phyloP scores from a whole-genome alignment of 2,888 invertebrate genomes.

The Exephanes ischioxanthus region DNA sequence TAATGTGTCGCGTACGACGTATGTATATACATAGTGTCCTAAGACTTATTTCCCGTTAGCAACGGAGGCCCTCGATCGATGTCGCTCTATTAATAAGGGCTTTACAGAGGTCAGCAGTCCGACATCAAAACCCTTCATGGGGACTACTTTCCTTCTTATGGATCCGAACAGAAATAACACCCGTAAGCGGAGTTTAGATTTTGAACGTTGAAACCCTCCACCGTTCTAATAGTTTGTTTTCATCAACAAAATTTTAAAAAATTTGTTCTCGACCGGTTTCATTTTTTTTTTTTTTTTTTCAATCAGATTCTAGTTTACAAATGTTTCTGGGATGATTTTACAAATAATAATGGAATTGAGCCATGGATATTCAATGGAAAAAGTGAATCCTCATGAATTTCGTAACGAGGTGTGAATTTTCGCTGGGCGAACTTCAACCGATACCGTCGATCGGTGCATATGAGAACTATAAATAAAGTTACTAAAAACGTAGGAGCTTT shows the following conservation, averaged over 20 bases:
- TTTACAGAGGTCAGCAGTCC: conserved; percentile 15
- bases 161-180: conserved; percentile 1
- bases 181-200: neutral
- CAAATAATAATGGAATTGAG: neutral
- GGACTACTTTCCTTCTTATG: conserved; percentile 17
- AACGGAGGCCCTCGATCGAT: conserved; percentile 68
- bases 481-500: conserved; percentile 35
- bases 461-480: conserved; percentile 13
- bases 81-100: conserved; percentile 66
- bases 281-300: neutral
- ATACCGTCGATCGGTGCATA: neutral
- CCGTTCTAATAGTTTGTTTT: neutral
- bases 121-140: neutral
- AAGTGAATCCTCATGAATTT: neutral
- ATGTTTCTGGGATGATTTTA: neutral
- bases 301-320: neutral
- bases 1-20: conserved; percentile 22
- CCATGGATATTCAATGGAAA: neutral
- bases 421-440: conserved; percentile 3
- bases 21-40: neutral
- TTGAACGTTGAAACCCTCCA: neutral
- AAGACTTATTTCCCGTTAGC: conserved; percentile 64
- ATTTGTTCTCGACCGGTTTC: neutral
- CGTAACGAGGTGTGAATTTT: neutral
- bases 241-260: neutral